Evolutionary conservation across 2,888 invertebrate species (phyloP), one percentile per base, ranked within the genome.

Genomic region (Chorisops tibialis): DNA sequence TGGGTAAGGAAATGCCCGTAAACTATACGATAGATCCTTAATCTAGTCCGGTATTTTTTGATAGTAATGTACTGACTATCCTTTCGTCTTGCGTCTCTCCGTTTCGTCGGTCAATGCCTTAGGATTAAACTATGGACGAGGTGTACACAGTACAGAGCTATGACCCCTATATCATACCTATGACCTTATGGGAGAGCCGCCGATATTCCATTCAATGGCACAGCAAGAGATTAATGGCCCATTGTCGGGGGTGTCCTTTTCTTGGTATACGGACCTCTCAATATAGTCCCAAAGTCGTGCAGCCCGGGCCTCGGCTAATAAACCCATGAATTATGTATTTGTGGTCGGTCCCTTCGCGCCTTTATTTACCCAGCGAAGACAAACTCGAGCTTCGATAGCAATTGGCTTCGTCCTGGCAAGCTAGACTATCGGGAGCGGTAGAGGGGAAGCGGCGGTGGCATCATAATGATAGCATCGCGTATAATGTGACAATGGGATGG

Each of bases 321-420:
- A 56, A 56, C 43, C 56, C 43, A 56, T 56, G 56, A 56, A 56
- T 56, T 56, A 56, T 56, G 43, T 43, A 56, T 56, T 56, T 56
- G 56, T 16, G 56, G 56, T 56, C 43, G 22, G 43, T 56, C 43
- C 56, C 56, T 43, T 56, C 30, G 56, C 43, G 35, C 18, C 30
- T 43, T 45, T 45, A 43, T 56, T 56, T 43, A 43, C 30, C 45
- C 30, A 41, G 24, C 18, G 43, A 45, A 56, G 45, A 35, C 18
- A 43, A 18, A 52, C 56, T 43, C 24, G 24, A 18, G 43, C 45
- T 56, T 45, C 21, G 14, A 37, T 35, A 39, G 56, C 43, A 56
- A 45, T 56, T 30, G 35, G 56, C 24, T 5, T 45, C 16, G 30
- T 43, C 45, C 56, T 45, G 18, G 47, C n/a, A 30, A 30, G 18